Evolutionary conservation across 2,797 vertebrate species (phyloP), one percentile per base, ranked within the genome.

Genomic region (Muraenolepis orangiensis): DNA sequence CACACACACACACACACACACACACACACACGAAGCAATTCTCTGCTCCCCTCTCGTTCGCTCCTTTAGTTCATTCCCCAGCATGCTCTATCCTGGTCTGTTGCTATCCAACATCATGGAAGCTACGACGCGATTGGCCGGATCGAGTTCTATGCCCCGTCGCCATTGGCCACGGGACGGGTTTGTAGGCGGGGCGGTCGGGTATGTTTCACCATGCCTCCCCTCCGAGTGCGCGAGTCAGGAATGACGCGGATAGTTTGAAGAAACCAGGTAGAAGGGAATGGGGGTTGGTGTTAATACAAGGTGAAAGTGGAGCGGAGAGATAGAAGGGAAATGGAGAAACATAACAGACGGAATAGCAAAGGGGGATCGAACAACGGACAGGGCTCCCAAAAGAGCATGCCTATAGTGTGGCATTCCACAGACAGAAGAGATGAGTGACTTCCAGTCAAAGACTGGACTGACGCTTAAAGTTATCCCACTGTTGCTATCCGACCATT

Each of bases 61-160:
- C 82, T 82, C 70, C 57, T 64, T 64, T 64, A 64, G 57, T 64
- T 84, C 87, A 90, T 89, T 89, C 81, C 88, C 87, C 87, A 82
- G 86, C 86, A 86, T 85, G 86, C 90, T 80, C 89, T 85, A 89
- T 90, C 89, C 82, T 76, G 84, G 83, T 75, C 94, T 95, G 94
- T 94, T 95, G 94, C 94, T 94, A 94, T 91, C 94, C 94, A 81
- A 92, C 91, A 92, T 92, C 83, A 82, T 74, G 92, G 94, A 92
- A 94, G 91, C 90, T 90, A 82, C 78, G 14, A 26, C 3, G 42
- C 82, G 0, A 94, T 95, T 94, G 93, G 94, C 85, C 87, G 74
- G 76, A 71, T 61, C 72, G 78, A 85, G 74, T 84, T 80, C 79
- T 79, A 26, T 85, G 80, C 78, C 72, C 69, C 75, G 67, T 79